Conservation (phyloP, 2,113 vertebrate species). For the Ellobius talpinus region DNA sequence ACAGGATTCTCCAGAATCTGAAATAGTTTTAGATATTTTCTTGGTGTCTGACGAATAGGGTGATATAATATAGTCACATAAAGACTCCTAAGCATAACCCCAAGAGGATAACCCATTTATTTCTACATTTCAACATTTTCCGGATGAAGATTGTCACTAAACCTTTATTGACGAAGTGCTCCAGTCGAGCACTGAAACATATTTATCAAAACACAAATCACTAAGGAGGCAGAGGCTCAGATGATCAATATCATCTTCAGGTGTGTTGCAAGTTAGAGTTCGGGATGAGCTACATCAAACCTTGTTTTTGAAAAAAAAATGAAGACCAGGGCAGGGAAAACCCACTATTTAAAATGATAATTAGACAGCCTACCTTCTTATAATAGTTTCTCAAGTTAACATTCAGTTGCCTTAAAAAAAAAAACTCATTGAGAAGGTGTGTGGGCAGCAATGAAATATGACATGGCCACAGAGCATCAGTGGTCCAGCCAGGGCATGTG, state of each 20-base stretch:
- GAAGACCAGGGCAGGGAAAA: not conserved
- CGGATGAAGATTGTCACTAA: not conserved
- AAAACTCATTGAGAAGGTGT: not conserved
- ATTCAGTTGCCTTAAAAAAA: not conserved
- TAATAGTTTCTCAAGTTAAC: constrained; percentile 38
- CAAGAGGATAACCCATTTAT: not conserved
- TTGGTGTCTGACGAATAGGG: not conserved
- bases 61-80: not conserved
- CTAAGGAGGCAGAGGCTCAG: not conserved
- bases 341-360: not conserved
- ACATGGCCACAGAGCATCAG: not conserved
- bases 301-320: not conserved
- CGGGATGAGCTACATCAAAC: no score
- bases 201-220: not conserved
- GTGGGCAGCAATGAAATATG: not conserved
- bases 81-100: not conserved
- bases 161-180: not conserved
- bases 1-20: not conserved
- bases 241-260: not conserved
- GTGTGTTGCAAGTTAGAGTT: no score
- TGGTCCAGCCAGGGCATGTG: not conserved
- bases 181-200: not conserved
- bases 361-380: not conserved
- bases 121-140: not conserved
- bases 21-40: not conserved